These are phyloP conservation scores for Drosophila asahinai DNA, from an alignment of 1,140 invertebrate genomes.

Conservation along the genomic window DNA sequence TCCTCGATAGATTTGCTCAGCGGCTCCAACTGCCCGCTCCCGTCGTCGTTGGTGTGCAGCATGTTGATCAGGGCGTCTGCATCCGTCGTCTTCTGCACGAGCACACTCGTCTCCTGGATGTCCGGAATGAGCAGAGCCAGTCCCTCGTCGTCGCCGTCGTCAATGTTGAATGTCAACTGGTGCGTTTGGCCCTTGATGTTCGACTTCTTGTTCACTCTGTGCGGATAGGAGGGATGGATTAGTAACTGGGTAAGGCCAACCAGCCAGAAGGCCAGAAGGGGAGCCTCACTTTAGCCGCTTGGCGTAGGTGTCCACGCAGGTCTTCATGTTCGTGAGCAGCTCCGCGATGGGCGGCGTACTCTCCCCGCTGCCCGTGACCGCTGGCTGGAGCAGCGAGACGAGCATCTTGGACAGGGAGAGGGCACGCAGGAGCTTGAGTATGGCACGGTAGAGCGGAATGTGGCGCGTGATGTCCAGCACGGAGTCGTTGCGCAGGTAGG, in stretches of 20 bases:
- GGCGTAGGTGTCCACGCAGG: slow-evolving; percentile 96
- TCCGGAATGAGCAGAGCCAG: slow-evolving; percentile 94
- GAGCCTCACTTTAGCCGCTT: slow-evolving; percentile 90
- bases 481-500: slow-evolving; percentile 97
- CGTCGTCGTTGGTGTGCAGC: slow-evolving; percentile 79
- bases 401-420: slow-evolving; percentile 90
- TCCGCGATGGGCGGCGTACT: slow-evolving; percentile 87
- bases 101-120: slow-evolving; percentile 92
- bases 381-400: slow-evolving; percentile 89
- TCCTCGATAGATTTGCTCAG: slow-evolving; percentile 88
- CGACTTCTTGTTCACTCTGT: slow-evolving; percentile 85
- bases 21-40: slow-evolving; percentile 85
- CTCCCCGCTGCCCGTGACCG: slow-evolving; percentile 72
- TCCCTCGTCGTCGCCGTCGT: slow-evolving; percentile 91
- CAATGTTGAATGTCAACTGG: slow-evolving; percentile 81
- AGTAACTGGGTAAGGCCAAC: not conserved
- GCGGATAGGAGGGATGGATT: not conserved
- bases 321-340: slow-evolving; percentile 94
- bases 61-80: slow-evolving; percentile 83
- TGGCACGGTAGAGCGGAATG: slow-evolving; percentile 95
- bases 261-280: not conserved
- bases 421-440: slow-evolving; percentile 92
- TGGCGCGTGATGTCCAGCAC: slow-evolving; percentile 97
- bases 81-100: slow-evolving; percentile 90
- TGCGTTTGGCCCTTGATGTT: slow-evolving; percentile 84